A percentile compares a stretch with the other conserved stretches of the same genome.
Evolutionary conservation across 2,888 invertebrate species (phyloP).

Genomic region (Vesta saturnalis): DNA sequence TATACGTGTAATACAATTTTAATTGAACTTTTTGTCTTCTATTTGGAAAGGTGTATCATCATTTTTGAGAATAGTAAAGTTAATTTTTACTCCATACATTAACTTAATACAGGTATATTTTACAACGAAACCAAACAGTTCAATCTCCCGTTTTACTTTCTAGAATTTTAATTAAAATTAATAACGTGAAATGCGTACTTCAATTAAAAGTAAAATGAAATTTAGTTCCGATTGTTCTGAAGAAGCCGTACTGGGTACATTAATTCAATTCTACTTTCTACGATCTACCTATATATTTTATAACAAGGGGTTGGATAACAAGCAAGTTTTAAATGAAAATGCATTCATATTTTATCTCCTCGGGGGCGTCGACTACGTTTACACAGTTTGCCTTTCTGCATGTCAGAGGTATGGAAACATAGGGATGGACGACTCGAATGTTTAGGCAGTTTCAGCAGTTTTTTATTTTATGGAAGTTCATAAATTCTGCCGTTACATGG

Average conservation of each 20-base stretch:
- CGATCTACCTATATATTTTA: not conserved
- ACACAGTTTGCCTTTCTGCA: constrained; percentile 26
- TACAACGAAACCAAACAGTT: not conserved
- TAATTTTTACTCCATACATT: too few relatives aligned
- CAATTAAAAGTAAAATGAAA: not conserved
- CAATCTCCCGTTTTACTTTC: not conserved
- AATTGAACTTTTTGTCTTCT: too few relatives aligned
- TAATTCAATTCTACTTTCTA: not conserved
- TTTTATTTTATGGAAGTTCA: not conserved
- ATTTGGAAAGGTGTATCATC: too few relatives aligned
- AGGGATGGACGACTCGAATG: not conserved
- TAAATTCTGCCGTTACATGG: too few relatives aligned
- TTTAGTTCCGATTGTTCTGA: not conserved
- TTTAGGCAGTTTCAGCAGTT: constrained; percentile 17
- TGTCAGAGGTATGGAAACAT: constrained; percentile 16
- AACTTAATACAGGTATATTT: too few relatives aligned
- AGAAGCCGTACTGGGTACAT: not conserved
- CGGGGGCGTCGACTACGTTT: constrained; percentile 26
- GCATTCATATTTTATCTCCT: constrained; percentile 29
- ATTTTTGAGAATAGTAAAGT: too few relatives aligned
- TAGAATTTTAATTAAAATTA: constrained; percentile 1
- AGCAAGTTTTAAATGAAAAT: constrained; percentile 8
- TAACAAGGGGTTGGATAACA: not conserved
- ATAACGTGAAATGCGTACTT: not conserved
- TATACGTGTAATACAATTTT: too few relatives aligned